Conservation (phyloP, 2,797 vertebrate genomes). For the Morelia viridis region DNA sequence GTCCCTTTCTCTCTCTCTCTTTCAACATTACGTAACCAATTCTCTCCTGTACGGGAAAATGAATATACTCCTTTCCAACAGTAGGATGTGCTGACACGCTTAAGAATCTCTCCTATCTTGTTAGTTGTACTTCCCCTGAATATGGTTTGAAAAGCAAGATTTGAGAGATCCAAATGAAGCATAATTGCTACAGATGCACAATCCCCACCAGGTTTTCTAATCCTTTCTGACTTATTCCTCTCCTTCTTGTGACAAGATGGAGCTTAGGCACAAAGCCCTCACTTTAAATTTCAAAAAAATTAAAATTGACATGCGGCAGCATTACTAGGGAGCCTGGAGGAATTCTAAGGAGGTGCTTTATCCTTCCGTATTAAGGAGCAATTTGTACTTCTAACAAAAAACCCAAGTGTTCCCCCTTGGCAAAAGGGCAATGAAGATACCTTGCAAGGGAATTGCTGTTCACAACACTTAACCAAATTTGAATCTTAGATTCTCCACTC, state of each 20-base stretch:
- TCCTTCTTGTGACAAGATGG: slow-evolving; percentile 71
- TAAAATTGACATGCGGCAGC: slow-evolving; percentile 81
- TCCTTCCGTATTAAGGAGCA: slow-evolving; percentile 79
- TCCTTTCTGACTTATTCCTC: slow-evolving; percentile 79
- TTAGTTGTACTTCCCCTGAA: slow-evolving; percentile 70
- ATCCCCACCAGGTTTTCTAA: slow-evolving; percentile 69
- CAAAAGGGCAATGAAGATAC: slow-evolving; percentile 75
- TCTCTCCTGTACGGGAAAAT: slow-evolving; percentile 4
- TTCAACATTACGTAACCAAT: neutral
- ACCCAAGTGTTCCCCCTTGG: slow-evolving; percentile 73
- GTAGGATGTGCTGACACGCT: slow-evolving; percentile 38
- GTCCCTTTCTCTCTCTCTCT: neutral
- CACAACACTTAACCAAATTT: slow-evolving; percentile 79
- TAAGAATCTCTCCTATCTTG: slow-evolving; percentile 70
- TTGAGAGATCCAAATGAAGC: slow-evolving; percentile 76
- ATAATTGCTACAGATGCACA: slow-evolving; percentile 75
- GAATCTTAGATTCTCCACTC: slow-evolving; percentile 77
- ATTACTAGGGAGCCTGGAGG: slow-evolving; percentile 69
- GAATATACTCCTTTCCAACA: slow-evolving; percentile 53
- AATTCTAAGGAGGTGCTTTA: slow-evolving; percentile 80
- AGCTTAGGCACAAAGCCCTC: slow-evolving; percentile 79
- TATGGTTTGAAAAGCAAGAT: slow-evolving; percentile 71
- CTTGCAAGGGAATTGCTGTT: slow-evolving; percentile 74
- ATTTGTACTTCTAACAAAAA: slow-evolving; percentile 81
- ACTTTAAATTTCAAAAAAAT: slow-evolving; percentile 81